Evolutionary conservation across 2,888 invertebrate genomes (phyloP), one percentile per base, ranked within the genome.

Genomic region (Crematogaster levior): DNA sequence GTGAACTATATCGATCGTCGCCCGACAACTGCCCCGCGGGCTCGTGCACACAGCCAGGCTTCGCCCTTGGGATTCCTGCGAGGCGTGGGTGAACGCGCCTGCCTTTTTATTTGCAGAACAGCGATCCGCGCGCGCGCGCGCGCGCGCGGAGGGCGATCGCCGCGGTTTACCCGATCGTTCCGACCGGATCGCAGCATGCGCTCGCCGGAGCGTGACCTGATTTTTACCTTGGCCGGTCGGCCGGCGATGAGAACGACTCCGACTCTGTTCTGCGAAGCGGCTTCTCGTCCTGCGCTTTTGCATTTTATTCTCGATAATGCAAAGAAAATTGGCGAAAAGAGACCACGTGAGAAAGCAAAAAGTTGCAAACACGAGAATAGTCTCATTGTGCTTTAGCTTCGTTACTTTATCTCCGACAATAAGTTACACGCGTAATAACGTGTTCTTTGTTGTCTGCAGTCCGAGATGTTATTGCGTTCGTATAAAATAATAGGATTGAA

Each of bases 21-120:
- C 72, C 34, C 66, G 61, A 74, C 84, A 82, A 77, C 81, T 51
- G 80, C 63, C 80, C 60, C 80, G 80, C 77, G 80, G 80, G 77
- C 66, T 66, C 77, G 51, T 27, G n/a, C 27, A 56, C 24, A 58
- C 43, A 18, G 81, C 63, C 74, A 53, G 81, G 80, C 68, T 56
- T 84, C 87, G 90, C 90, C 91, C 91, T 91, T 91, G 89, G 85
- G 84, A 91, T 91, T 90, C 89, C 90, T 86, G 73, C 65, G 88
- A 86, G 84, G 89, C 91, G 91, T 91, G 91, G 91, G 91, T 91
- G 90, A 85, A 88, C 84, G 79, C 56, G n/a, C 34, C 43, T 37
- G 85, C 86, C 83, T 85, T 85, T 83, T 85, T 88, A 84, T 84
- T 84, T 51, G 58, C 77, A 48, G 53, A 75, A 61, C 40, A 37